Evolutionary conservation across 2,888 invertebrate species (phyloP).

Genomic region (Calephelis perditalis): DNA sequence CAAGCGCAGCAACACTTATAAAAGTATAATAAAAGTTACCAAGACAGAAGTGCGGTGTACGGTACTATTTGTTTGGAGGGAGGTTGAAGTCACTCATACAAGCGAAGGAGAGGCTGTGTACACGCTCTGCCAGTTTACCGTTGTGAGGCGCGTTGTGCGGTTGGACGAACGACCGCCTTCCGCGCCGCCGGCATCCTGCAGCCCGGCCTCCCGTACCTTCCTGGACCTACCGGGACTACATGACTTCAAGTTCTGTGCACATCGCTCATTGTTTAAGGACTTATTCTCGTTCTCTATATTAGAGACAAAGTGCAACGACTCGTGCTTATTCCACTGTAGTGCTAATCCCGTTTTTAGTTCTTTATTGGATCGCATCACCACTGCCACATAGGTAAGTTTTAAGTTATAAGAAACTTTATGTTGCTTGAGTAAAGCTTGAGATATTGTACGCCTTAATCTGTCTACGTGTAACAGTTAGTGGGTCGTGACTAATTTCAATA

Average conservation of each 20-base stretch:
- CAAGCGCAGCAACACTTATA: constrained; percentile 55
- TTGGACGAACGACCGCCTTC: constrained; percentile 68
- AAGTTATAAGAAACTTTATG: constrained; percentile 17
- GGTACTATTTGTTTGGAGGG: constrained; percentile 77
- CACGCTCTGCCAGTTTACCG: constrained; percentile 74
- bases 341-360: constrained; percentile 68
- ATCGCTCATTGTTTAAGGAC: constrained; percentile 46
- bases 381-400: constrained; percentile 51
- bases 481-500: constrained; percentile 29
- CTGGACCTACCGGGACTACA: constrained; percentile 44
- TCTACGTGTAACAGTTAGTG: constrained; percentile 23
- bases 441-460: not conserved
- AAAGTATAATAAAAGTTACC: constrained; percentile 72
- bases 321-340: constrained; percentile 71
- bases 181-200: constrained; percentile 66
- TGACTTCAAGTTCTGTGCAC: constrained; percentile 45
- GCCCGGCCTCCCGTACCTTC: constrained; percentile 41
- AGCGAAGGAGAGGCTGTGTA: constrained; percentile 72
- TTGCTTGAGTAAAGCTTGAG: constrained; percentile 7
- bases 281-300: constrained; percentile 46
- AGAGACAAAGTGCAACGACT: constrained; percentile 68
- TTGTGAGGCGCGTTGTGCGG: constrained; percentile 77
- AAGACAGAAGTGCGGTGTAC: constrained; percentile 72
- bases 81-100: constrained; percentile 73
- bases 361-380: constrained; percentile 66